Evolutionary conservation across 2,113 vertebrate species (phyloP).

Genomic region (Prietella phreatophila): DNA sequence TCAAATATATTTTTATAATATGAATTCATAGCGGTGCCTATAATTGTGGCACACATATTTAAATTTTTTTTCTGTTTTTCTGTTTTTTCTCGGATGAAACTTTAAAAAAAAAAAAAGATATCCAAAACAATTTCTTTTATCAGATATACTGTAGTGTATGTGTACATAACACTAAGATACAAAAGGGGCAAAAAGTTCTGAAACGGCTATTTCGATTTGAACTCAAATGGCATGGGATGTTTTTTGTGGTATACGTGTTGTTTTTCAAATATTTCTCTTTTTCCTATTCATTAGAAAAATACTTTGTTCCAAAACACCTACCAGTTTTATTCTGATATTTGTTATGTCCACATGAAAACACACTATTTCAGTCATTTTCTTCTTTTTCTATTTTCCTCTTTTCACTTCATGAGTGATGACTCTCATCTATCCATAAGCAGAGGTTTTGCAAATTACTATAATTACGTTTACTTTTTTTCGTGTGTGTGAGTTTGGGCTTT

Average conservation of each 20-base stretch:
- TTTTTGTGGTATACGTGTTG: neutral
- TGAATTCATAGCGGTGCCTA: too few species aligned
- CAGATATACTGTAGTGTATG: neutral
- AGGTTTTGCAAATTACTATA: constrained; percentile 16
- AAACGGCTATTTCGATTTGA: neutral
- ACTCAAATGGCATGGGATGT: neutral
- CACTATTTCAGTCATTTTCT: constrained; percentile 2
- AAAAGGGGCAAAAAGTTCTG: neutral
- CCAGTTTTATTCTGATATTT: neutral
- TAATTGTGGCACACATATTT: too few species aligned
- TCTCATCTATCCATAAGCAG: constrained; percentile 5
- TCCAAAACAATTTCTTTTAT: neutral
- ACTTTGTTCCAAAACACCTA: neutral
- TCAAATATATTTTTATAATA: too few species aligned
- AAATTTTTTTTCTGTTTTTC: too few species aligned
- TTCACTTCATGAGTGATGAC: neutral
- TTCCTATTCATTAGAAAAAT: neutral
- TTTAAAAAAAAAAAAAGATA: neutral
- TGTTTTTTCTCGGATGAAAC: too few species aligned
- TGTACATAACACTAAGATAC: neutral
- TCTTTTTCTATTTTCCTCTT: neutral
- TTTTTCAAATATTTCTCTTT: neutral
- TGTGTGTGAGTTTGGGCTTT: neutral
- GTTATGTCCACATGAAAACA: neutral
- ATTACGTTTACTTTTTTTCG: constrained; percentile 7